Percentiles rank a stretch among this genome's conserved stretches.
Conservation (phyloP, 2,888 invertebrate species). For the Meiosimyza decipiens region DNA sequence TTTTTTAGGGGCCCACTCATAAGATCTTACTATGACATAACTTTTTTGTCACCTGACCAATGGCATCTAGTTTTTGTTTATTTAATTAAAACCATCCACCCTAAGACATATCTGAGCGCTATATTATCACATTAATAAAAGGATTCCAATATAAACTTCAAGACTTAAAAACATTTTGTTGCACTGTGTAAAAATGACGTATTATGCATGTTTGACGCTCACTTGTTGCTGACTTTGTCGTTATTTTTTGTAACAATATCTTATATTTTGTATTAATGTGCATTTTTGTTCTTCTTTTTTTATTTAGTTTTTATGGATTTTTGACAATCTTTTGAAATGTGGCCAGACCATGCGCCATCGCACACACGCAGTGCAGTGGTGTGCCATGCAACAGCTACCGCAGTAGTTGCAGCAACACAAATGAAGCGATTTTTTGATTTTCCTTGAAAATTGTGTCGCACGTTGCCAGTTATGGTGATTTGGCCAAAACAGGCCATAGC, state of each 20-base stretch:
- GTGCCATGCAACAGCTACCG: not conserved
- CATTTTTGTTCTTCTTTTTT: not conserved
- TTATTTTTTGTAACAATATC: not conserved
- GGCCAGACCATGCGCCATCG: slow-evolving; percentile 11
- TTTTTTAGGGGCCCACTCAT: no score
- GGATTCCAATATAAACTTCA: no score
- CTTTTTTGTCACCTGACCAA: no score
- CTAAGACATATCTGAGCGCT: no score
- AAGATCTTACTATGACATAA: no score
- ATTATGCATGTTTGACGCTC: not conserved
- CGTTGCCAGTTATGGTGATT: slow-evolving; percentile 29
- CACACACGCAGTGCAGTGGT: not conserved
- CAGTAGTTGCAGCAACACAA: not conserved
- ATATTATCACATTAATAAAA: no score
- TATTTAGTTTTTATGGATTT: slow-evolving; percentile 16
- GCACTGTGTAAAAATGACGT: no score
- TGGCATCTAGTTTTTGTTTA: no score
- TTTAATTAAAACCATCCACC: no score
- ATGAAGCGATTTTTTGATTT: slow-evolving; percentile 10
- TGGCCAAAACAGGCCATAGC: slow-evolving; percentile 24
- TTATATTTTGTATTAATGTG: not conserved
- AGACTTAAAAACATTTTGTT: no score
- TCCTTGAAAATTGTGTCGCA: slow-evolving; percentile 35
- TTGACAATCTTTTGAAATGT: slow-evolving; percentile 31
- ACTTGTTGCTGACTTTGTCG: not conserved